Percentiles rank a stretch among this genome's conserved stretches.
Evolutionary conservation across 2,113 vertebrate genomes (phyloP).

Genomic region (Grantiella picta): DNA sequence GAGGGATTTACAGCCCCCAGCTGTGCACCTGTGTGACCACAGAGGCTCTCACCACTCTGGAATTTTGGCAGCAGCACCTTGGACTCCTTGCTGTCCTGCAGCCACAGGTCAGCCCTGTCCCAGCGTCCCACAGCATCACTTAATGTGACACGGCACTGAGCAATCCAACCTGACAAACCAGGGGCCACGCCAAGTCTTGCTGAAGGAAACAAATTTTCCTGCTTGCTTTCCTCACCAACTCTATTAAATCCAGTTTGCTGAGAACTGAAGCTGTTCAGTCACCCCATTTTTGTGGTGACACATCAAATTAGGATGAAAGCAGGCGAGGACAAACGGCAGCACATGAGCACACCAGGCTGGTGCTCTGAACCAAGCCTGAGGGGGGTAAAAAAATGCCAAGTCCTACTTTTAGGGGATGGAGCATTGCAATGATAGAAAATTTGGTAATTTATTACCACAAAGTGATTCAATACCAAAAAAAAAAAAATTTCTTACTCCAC

Average conservation of each 20-base stretch:
- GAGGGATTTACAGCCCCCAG: accelerated
- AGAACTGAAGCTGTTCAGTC: background rate
- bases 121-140: background rate
- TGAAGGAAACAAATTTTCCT: background rate
- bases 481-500: background rate
- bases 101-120: background rate
- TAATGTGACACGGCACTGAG: background rate
- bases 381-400: background rate
- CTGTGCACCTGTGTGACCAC: background rate
- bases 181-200: background rate
- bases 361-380: background rate
- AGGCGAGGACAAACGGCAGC: accelerated
- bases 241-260: background rate
- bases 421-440: background rate
- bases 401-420: background rate
- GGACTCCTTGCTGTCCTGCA: background rate
- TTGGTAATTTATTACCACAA: background rate
- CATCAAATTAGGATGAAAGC: background rate
- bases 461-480: background rate
- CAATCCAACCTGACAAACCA: background rate
- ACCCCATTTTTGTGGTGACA: background rate
- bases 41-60: background rate
- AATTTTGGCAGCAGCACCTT: background rate
- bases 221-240: background rate
- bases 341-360: background rate